Evolutionary conservation across 2,888 invertebrate genomes (phyloP).

Genomic region (Napeogenes inachia): DNA sequence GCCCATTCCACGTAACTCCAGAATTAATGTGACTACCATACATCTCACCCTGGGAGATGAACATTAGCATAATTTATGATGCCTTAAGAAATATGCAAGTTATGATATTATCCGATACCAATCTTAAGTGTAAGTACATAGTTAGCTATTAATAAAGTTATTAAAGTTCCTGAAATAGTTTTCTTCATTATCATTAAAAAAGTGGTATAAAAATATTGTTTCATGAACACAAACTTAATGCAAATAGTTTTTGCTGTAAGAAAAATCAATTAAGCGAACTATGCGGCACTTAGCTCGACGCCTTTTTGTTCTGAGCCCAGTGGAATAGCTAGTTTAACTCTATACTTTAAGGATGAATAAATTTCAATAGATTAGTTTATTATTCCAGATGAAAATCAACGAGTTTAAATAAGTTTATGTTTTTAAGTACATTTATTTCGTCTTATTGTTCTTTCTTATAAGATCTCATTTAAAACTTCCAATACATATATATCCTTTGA

Average conservation of each 20-base stretch:
- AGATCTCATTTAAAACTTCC: background rate
- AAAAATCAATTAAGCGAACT: constrained; percentile 21
- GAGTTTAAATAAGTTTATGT: background rate
- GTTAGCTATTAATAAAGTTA: too few relatives aligned
- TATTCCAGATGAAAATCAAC: constrained; percentile 21
- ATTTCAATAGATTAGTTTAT: constrained; percentile 34
- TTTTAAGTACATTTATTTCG: constrained; percentile 3
- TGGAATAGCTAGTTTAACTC: constrained; percentile 29
- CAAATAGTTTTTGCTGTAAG: constrained; percentile 8
- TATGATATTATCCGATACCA: background rate
- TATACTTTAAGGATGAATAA: constrained; percentile 32
- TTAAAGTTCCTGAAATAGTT: too few relatives aligned
- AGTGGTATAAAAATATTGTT: too few relatives aligned
- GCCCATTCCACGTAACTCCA: constrained; percentile 9
- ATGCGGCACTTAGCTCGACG: constrained; percentile 10
- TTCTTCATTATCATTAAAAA: too few relatives aligned
- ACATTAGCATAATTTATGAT: constrained; percentile 17
- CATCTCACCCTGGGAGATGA: constrained; percentile 14
- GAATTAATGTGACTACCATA: constrained; percentile 21
- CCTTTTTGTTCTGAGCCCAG: constrained; percentile 15
- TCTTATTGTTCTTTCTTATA: background rate
- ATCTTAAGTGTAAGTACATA: background rate
- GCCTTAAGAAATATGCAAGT: background rate
- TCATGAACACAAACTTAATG: background rate
- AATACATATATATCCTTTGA: too few relatives aligned